phyloP scores from a whole-genome alignment of 2,113 vertebrate genomes.

The Anser brachyrhynchus region DNA sequence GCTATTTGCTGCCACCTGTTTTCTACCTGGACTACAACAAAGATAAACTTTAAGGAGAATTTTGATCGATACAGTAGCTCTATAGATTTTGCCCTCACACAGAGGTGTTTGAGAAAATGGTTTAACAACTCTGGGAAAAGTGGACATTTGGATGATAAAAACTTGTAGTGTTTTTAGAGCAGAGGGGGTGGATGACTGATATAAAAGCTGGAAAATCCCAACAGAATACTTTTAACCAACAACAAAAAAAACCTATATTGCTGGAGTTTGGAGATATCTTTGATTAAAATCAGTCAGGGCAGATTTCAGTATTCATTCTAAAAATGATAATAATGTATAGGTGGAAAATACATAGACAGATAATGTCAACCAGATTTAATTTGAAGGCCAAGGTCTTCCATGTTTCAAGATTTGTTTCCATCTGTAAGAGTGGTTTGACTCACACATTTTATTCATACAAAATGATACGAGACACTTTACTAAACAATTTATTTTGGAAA shows the following conservation, averaged over 20 bases:
- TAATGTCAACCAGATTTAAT: neutral
- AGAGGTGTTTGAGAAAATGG: neutral
- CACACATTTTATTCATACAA: neutral
- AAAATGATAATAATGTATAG: neutral
- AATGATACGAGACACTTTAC: neutral
- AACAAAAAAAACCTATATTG: neutral
- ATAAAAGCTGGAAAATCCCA: neutral
- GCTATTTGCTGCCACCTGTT: neutral
- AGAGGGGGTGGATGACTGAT: neutral
- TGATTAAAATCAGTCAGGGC: neutral
- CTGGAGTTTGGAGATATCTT: neutral
- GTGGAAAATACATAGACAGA: neutral
- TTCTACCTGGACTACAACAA: neutral
- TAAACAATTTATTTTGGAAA: neutral
- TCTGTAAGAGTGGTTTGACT: neutral
- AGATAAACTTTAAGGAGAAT: neutral
- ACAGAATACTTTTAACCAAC: neutral
- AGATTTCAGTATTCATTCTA: neutral
- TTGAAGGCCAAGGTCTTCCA: neutral
- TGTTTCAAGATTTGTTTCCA: neutral
- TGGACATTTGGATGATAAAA: rapidly evolving
- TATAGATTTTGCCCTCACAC: neutral
- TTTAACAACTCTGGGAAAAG: neutral
- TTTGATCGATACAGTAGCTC: neutral
- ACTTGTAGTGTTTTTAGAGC: neutral